Percentiles rank a stretch among this genome's conserved stretches.
phyloP scores from a whole-genome alignment of 2,113 vertebrate genomes.

The Sus scrofa region T2T-Sscrofa CM000813.6:119619501-119620000 shows the following conservation, averaged over 20 bases:
- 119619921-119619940: neutral
- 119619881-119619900: neutral
- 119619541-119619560: neutral
- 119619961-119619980: neutral
- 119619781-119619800: neutral
- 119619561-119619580: neutral
- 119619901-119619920: neutral
- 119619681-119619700: neutral
- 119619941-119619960: neutral
- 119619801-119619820: neutral
- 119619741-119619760: neutral
- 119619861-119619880: neutral
- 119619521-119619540: neutral
- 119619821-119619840: neutral
- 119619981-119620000: neutral
- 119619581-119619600: neutral
- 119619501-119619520: neutral
- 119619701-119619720: no score
- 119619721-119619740: neutral
- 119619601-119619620: neutral
- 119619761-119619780: neutral
- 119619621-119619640: neutral
- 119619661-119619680: neutral
- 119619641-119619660: neutral
- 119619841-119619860: neutral